Base-by-base conservation (phyloP, 2,797 vertebrate genomes). In the Mormyrus hasselquistii region DNA sequence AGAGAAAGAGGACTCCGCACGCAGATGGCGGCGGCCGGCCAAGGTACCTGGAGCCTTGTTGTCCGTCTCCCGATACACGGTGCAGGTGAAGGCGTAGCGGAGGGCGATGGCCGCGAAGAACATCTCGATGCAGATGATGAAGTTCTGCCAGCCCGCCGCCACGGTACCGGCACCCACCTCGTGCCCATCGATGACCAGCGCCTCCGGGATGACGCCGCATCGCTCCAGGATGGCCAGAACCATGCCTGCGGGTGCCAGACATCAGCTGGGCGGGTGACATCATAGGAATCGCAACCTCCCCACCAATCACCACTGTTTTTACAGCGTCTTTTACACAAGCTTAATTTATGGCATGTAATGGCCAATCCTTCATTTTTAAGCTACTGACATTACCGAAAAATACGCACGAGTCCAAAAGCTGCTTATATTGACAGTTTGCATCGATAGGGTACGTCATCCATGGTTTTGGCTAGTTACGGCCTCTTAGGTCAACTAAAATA, bases 61-160 rank as follows among this genome's bases (percentile, higher is more conserved):
- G 62, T 96, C 97, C 91, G 98, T 98, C 94, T 98, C 97, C 62
- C 95, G 95, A 91, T 99, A 99, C 88, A 98, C 97, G 2, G 95
- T 96, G 94, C 96, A 97, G 90, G 96, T 95, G 94, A 98, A 99
- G 6, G 98, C 98, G 0, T 97, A 98, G 49, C 97, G 96, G 62
- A 99, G 96, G 8, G 98, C 97, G 0, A 99, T 93, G 25, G 98
- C 95, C 0, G 98, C 98, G 0, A 99, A 98, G 89, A 99, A 93
- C 98, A 99, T 99, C 93, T 99, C 98, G 0, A 99, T 96, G 93
- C 98, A 99, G 94, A 96, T 99, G 93, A 98, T 96, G 91, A 99
- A 99, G 94, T 99, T 99, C 95, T 99, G 98, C 95, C 98, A 99
- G 91, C 98, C 98, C 0, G 98, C 98, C 0, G 98, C 97, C 90